phyloP scores from a whole-genome alignment of 2,113 vertebrate genomes.

The Bambusicola thoracicus region DNA sequence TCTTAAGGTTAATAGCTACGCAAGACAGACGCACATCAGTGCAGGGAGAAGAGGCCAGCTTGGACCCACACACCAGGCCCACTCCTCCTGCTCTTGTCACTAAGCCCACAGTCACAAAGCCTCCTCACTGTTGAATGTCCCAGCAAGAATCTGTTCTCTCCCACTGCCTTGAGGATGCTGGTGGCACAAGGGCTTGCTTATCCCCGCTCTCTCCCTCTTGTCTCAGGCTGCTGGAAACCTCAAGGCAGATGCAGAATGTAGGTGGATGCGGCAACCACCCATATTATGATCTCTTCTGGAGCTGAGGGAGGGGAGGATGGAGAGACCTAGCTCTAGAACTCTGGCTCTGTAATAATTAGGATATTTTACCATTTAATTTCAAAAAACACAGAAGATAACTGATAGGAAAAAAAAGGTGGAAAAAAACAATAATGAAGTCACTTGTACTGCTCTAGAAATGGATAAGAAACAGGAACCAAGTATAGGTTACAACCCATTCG shows the following conservation, averaged over 20 bases:
- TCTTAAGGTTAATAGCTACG: not conserved
- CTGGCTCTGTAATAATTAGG: not conserved
- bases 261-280: fast-evolving
- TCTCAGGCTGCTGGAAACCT: not conserved
- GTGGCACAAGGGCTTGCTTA: not conserved
- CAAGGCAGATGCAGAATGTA: not conserved
- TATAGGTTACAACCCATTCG: too few species aligned
- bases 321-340: fast-evolving
- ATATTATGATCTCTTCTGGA: not conserved
- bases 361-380: too few species aligned
- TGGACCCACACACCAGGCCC: not conserved
- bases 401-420: too few species aligned
- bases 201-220: not conserved
- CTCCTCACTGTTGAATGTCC: not conserved
- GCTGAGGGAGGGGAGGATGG: not conserved
- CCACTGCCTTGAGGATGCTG: too few species aligned
- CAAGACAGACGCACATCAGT: not conserved
- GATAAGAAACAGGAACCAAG: too few species aligned
- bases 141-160: not conserved
- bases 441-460: too few species aligned
- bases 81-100: too few species aligned
- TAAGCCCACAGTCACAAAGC: not conserved
- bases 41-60: not conserved
- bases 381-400: too few species aligned
- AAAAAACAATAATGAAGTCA: too few species aligned